Base-by-base conservation (phyloP, 2,888 invertebrate genomes). In the Meiosimyza platycephala region DNA sequence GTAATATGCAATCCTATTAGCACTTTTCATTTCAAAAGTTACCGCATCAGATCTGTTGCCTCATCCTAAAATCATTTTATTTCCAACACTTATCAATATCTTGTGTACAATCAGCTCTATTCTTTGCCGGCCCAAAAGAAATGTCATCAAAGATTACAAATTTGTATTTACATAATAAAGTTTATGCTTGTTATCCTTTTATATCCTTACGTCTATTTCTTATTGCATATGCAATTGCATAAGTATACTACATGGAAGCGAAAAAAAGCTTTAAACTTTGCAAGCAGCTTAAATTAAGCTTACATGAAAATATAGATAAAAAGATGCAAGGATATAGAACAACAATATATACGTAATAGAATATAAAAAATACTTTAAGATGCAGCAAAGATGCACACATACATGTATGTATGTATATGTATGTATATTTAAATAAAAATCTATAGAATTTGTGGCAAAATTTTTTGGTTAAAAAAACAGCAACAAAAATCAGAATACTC, bases 201-300 rank as follows among this genome's bases (percentile, higher is more conserved):
- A n/a, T 22, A 18, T 55, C 55, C 18, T 55, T 55, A 18, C n/a
- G 11, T 40, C 40, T 7, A 9, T 40, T 22, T 18, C 55, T 18
- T 22, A 16, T 16, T 55, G 18, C 6, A 54, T 54, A 16, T 40
- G 40, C 40, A 40, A 40, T 16, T 54, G 54, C 16, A 16, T 54
- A 11, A 7, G 18, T 55, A 16, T 18, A 16, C n/a, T 54, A 16
- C 55, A 55, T 18, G 18, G 55, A 55, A 40, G 40, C 9, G 40
- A 18, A 16, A n/a, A 55, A 55, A 55, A 18, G 55, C 16, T 55
- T 16, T 55, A 55, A 55, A 55, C 55, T 55, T 55, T 16, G 6
- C 55, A 55, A 55, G 11, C 16, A n/a, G 55, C 16, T 55, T 55
- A 55, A 18, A 22, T 55, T 55, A n/a, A 55, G 55, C 55, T 55